These are phyloP conservation scores for Calyptommatus sinebrachiatus DNA, from an alignment of 2,113 vertebrate genomes.

Conservation along the genomic window DNA sequence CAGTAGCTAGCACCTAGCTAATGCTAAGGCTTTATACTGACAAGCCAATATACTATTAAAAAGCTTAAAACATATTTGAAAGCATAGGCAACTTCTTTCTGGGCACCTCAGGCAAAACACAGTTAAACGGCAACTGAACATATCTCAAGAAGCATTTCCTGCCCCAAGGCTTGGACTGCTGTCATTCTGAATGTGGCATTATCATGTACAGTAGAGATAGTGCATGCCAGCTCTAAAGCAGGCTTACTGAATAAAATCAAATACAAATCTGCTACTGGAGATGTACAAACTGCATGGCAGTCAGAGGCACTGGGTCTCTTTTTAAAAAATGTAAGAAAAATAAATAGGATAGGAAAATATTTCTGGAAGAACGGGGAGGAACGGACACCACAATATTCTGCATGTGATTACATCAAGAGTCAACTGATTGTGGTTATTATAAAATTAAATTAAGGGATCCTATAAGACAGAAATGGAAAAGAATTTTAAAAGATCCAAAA, in stretches of 20 bases:
- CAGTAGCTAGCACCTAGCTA: conserved; percentile 27
- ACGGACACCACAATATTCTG: neutral
- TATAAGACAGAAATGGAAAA: neutral
- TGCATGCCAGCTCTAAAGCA: conserved; percentile 56
- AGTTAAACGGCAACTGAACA: conserved; percentile 72
- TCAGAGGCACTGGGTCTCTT: conserved; percentile 46
- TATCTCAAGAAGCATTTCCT: conserved; percentile 72
- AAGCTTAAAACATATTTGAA: conserved; percentile 72
- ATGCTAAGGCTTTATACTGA: conserved; percentile 45
- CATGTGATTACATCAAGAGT: neutral
- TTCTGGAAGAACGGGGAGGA: neutral
- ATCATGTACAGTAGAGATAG: conserved; percentile 52
- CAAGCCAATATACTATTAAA: conserved; percentile 66
- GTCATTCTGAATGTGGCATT: conserved; percentile 72
- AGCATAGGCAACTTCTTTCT: conserved; percentile 69
- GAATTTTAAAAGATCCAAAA: too few species aligned
- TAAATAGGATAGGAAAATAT: conserved; percentile 5
- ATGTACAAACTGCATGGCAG: conserved; percentile 46
- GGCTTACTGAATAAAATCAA: conserved; percentile 72
- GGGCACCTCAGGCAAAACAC: conserved; percentile 66
- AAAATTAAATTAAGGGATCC: neutral
- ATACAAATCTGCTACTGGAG: conserved; percentile 63
- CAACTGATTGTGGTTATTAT: neutral
- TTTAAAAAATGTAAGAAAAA: conserved; percentile 18
- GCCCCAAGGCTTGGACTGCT: conserved; percentile 67